Percentiles rank a stretch among this genome's conserved stretches.
Conservation (phyloP, 2,113 vertebrate genomes). For the Dolichallabes microphthalmus region DNA sequence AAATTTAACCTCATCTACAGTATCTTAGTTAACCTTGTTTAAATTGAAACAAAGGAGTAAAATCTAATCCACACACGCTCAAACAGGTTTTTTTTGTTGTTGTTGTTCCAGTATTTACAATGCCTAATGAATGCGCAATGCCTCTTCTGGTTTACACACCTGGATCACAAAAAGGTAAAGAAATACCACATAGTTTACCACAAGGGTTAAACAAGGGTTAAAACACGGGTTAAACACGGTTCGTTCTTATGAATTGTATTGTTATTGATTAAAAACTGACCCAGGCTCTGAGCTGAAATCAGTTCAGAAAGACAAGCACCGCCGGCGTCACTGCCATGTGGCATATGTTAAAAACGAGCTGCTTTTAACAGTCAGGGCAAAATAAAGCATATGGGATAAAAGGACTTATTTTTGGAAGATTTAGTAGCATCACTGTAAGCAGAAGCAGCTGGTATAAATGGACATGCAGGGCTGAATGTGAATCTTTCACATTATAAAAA, state of each 20-base stretch:
- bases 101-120: too few species aligned
- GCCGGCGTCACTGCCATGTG: background rate
- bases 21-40: too few species aligned
- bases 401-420: background rate
- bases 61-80: too few species aligned
- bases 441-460: background rate
- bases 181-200: too few species aligned
- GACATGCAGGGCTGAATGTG: background rate
- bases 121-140: too few species aligned
- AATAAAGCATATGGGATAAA: background rate
- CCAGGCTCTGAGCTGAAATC: background rate
- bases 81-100: too few species aligned
- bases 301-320: background rate
- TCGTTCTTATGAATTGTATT: background rate
- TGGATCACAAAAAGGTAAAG: too few species aligned
- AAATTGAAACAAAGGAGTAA: too few species aligned
- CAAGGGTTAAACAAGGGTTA: constrained; percentile 40
- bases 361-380: background rate
- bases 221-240: constrained; percentile 32
- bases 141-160: too few species aligned
- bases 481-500: background rate
- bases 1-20: too few species aligned
- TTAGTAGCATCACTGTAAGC: background rate
- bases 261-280: background rate
- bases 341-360: background rate